Percentiles rank a stretch among this genome's conserved stretches.
Conservation (phyloP, 1,140 invertebrate species). For the Melipona quadrifasciata region DNA sequence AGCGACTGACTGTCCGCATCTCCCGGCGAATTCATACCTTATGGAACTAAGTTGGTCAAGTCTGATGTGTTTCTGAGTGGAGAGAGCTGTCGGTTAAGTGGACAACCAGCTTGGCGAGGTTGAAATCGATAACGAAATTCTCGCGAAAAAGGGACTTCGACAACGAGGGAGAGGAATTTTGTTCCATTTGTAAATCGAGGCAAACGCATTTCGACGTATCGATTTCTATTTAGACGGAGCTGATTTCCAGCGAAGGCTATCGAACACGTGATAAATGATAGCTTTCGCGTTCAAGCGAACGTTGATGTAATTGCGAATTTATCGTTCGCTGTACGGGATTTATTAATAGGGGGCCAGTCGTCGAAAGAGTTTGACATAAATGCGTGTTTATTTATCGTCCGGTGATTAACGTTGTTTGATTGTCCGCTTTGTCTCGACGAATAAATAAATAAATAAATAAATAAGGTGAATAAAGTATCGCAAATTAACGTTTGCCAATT, state of each 20-base stretch:
- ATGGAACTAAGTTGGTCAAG: background rate
- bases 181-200: background rate
- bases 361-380: background rate
- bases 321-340: background rate
- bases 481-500: background rate
- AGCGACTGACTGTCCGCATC: background rate
- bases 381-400: background rate
- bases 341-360: background rate
- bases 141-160: background rate
- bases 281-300: background rate
- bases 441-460: background rate
- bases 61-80: slow-evolving; percentile 8
- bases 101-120: background rate
- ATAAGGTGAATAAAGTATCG: background rate
- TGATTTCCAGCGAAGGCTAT: background rate
- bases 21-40: background rate
- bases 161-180: background rate
- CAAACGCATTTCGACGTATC: background rate
- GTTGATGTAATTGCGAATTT: background rate
- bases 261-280: background rate
- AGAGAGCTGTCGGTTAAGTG: slow-evolving; percentile 13
- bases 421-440: background rate
- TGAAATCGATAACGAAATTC: slow-evolving; percentile 28
- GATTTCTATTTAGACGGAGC: background rate
- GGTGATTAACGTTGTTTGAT: background rate